Evolutionary conservation across 1,140 invertebrate genomes (phyloP).

Genomic region (Drosophila lacertosa): DNA sequence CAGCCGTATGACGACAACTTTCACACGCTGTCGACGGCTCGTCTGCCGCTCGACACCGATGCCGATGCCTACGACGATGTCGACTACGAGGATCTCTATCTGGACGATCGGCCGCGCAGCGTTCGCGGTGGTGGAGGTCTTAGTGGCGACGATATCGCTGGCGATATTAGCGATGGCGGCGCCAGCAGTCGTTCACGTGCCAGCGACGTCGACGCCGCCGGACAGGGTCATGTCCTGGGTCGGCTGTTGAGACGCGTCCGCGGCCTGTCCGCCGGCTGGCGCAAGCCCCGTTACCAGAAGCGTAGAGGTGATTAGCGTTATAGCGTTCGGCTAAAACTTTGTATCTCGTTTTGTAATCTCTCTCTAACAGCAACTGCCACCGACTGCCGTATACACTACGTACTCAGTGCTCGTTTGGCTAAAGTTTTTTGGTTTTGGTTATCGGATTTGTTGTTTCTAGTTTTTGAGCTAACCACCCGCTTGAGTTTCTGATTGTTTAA

Average conservation of each 20-base stretch:
- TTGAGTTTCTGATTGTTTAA: conserved; percentile 47
- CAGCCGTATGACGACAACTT: conserved; percentile 78
- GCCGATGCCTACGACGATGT: conserved; percentile 61
- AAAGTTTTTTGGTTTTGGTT: conserved; percentile 51
- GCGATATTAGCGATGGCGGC: conserved; percentile 71
- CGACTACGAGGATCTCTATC: conserved; percentile 73
- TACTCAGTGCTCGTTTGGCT: conserved; percentile 43
- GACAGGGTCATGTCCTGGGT: conserved; percentile 66
- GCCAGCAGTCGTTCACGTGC: conserved; percentile 64
- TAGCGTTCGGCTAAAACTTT: too few species aligned
- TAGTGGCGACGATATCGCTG: conserved; percentile 68
- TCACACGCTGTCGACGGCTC: conserved; percentile 44
- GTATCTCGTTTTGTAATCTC: conserved; percentile 46
- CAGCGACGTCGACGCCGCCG: conserved; percentile 51
- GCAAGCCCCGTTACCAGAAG: conserved; percentile 80
- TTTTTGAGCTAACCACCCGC: conserved; percentile 56
- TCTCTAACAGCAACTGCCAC: conserved; percentile 61
- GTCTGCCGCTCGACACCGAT: conserved; percentile 35
- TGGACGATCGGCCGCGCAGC: conserved; percentile 62
- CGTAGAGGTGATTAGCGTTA: conserved; percentile 79
- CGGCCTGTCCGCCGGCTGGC: conserved; percentile 77
- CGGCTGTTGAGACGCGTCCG: conserved; percentile 75
- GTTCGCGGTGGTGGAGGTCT: conserved; percentile 22
- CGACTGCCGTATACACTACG: conserved; percentile 43
- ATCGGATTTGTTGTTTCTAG: conserved; percentile 44